Conservation (phyloP, 1,140 invertebrate genomes). For the Microvelia longipes region DNA sequence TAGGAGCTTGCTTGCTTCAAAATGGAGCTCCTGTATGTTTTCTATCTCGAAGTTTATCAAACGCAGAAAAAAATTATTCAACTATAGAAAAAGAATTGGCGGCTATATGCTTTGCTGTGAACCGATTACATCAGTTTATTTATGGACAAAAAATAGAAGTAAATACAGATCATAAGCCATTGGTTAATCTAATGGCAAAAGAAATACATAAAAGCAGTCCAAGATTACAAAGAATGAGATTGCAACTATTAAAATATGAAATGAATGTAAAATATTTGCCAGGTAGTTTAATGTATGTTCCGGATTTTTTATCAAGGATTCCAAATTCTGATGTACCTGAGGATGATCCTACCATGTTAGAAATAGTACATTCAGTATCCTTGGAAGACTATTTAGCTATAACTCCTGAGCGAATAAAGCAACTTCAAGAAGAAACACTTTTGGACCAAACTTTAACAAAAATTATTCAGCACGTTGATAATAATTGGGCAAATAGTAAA, state of each 20-base stretch:
- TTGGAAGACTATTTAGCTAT: too few relatives aligned
- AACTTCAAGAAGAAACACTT: conserved; percentile 16
- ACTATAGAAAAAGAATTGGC: conserved; percentile 20
- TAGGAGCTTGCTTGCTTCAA: conserved; percentile 20
- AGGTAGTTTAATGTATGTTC: too few relatives aligned
- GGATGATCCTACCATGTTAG: conserved; percentile 16
- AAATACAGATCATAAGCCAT: conserved; percentile 21
- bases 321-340: conserved; percentile 28
- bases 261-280: too few relatives aligned
- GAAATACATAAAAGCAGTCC: conserved; percentile 25
- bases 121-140: conserved; percentile 22
- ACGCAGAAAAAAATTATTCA: conserved; percentile 23
- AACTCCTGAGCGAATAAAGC: too few relatives aligned
- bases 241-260: too few relatives aligned
- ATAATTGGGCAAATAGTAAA: neutral
- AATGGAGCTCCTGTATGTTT: conserved; percentile 27
- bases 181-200: conserved; percentile 27
- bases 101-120: conserved; percentile 19
- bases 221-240: too few relatives aligned
- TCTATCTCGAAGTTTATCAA: conserved; percentile 20
- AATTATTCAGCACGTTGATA: neutral
- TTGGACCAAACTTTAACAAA: conserved; percentile 21
- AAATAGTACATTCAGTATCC: too few relatives aligned
- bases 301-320: too few relatives aligned
- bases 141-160: conserved; percentile 17